A percentile compares a stretch with the other conserved stretches of the same genome.
Conservation (phyloP, 2,888 invertebrate genomes). For the Polia nebulosa region DNA sequence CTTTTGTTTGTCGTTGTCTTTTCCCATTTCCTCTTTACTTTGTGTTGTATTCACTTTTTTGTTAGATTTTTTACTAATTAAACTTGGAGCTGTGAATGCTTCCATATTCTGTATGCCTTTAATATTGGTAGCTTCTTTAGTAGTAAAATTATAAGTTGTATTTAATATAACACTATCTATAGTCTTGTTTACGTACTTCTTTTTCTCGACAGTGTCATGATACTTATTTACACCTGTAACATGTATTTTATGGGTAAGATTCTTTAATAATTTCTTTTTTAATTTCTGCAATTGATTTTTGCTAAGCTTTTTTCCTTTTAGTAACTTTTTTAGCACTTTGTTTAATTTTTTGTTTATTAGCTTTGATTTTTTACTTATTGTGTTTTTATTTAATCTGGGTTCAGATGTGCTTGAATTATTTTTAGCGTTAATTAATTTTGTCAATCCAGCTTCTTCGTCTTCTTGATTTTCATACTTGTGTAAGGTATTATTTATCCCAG, state of each 20-base stretch:
- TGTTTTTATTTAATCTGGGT: constrained; percentile 1
- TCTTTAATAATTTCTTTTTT: constrained; percentile 23
- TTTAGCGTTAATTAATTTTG: neutral
- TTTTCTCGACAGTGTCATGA: neutral
- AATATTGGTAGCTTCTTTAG: neutral
- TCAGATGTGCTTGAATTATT: neutral
- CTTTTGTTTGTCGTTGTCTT: neutral
- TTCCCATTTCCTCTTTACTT: neutral
- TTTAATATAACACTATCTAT: neutral
- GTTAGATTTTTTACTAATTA: neutral
- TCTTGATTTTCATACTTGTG: neutral
- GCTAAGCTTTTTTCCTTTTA: constrained; percentile 11
- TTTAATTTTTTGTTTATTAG: neutral
- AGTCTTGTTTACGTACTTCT: neutral
- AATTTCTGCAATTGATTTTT: constrained; percentile 28
- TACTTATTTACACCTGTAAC: neutral
- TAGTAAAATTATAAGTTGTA: neutral
- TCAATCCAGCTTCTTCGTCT: neutral
- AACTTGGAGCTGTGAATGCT: neutral
- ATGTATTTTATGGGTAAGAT: constrained; percentile 12
- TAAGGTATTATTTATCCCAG: constrained; percentile 11
- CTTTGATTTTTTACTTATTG: constrained; percentile 2
- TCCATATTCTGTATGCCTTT: neutral
- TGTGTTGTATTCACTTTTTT: neutral
- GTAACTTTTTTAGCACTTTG: constrained; percentile 14